These are phyloP conservation scores for Gibbula magus DNA, from an alignment of 2,888 invertebrate genomes.

Conservation along the genomic window DNA sequence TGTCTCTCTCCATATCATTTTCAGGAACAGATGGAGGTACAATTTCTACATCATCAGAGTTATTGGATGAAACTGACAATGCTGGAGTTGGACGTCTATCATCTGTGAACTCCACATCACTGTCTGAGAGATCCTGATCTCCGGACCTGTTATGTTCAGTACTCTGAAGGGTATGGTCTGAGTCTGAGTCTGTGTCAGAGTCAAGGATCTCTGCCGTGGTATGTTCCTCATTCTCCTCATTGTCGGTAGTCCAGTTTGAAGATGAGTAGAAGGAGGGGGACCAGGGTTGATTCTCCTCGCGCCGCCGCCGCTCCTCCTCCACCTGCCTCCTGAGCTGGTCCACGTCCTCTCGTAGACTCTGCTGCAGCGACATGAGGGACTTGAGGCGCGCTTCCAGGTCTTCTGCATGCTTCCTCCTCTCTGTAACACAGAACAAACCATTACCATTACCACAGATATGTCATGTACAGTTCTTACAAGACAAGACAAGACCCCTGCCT, in stretches of 20 bases:
- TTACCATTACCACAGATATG: neutral
- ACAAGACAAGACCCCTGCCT: too few relatives aligned
- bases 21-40: too few relatives aligned
- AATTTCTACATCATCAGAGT: too few relatives aligned
- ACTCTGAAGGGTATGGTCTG: too few relatives aligned
- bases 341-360: conserved; percentile 53
- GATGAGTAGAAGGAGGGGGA: neutral
- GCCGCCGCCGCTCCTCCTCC: neutral
- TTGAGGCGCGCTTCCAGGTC: conserved; percentile 51
- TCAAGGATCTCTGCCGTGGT: neutral
- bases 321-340: conserved; percentile 44
- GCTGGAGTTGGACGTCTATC: too few relatives aligned
- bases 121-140: too few relatives aligned
- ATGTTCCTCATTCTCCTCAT: neutral
- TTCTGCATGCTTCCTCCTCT: conserved; percentile 51
- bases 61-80: too few relatives aligned
- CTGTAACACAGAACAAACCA: conserved; percentile 47
- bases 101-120: too few relatives aligned
- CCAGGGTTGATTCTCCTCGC: neutral
- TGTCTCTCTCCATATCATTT: too few relatives aligned
- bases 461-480: too few relatives aligned
- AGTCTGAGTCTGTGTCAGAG: neutral
- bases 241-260: neutral
- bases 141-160: too few relatives aligned
- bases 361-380: conserved; percentile 50